A percentile compares a stretch with the other conserved stretches of the same genome.
Evolutionary conservation across 2,113 vertebrate species (phyloP).

Genomic region (Etia nguti): DNA sequence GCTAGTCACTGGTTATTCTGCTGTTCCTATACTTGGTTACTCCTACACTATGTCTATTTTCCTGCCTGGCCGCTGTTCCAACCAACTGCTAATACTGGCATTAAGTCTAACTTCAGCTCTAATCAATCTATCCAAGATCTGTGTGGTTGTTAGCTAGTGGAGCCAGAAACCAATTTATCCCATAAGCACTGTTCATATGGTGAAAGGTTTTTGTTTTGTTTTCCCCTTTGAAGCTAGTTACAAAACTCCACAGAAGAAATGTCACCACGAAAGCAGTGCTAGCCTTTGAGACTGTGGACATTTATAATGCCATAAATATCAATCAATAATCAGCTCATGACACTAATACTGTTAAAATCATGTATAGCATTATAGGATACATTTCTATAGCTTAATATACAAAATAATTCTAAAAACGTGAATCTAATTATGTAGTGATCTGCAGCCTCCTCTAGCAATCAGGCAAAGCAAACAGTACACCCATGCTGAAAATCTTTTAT

Average conservation of each 20-base stretch:
- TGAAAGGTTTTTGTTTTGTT: not conserved
- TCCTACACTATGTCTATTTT: constrained; percentile 31
- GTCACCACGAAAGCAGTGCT: not conserved
- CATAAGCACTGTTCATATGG: not conserved
- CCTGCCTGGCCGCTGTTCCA: not conserved
- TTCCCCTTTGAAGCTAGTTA: not conserved
- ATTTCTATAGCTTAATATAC: not conserved
- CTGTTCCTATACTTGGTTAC: constrained; percentile 10
- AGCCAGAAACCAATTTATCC: not conserved
- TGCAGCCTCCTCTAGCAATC: not conserved
- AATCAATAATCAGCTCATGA: not conserved
- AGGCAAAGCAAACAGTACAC: not conserved
- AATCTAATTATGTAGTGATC: not conserved
- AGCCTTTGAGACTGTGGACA: not conserved
- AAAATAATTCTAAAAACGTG: not conserved
- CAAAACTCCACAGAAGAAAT: not conserved
- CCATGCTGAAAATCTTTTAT: constrained; percentile 4
- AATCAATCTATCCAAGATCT: not conserved
- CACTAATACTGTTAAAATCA: not conserved
- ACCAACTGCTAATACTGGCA: not conserved
- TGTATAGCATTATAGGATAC: not conserved
- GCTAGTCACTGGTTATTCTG: not conserved
- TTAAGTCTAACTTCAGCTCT: not conserved
- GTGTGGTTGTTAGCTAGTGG: not conserved
- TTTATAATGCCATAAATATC: not conserved